Evolutionary conservation across 1,140 invertebrate species (phyloP).

Genomic region (Grapholita molesta): DNA sequence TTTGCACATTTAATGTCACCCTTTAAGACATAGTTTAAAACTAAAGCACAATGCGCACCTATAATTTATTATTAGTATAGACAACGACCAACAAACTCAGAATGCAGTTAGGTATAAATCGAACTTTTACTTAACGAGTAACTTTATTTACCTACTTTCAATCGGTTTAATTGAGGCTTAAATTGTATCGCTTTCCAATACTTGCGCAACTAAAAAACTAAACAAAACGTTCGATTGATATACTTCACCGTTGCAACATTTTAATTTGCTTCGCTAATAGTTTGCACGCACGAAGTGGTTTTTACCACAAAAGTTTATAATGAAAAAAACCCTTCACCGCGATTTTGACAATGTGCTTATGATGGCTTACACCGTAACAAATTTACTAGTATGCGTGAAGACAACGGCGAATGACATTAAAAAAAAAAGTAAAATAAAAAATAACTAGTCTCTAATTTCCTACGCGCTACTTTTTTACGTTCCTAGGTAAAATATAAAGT

Average conservation of each 20-base stretch:
- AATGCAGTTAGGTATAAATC: neutral
- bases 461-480: neutral
- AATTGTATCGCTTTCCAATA: slow-evolving; percentile 4
- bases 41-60: too few relatives aligned
- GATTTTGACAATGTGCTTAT: neutral
- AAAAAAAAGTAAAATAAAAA: neutral
- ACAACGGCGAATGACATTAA: neutral
- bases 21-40: too few relatives aligned
- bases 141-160: neutral
- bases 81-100: too few relatives aligned
- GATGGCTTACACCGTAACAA: neutral
- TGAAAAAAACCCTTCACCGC: neutral
- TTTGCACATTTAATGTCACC: neutral
- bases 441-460: neutral
- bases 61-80: too few relatives aligned
- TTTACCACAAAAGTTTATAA: neutral
- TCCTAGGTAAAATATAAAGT: too few relatives aligned
- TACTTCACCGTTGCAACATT: slow-evolving; percentile 11
- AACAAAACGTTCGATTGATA: neutral
- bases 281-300: slow-evolving; percentile 10
- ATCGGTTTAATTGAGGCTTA: neutral
- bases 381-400: neutral
- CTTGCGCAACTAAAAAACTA: neutral
- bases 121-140: neutral
- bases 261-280: neutral